Evolutionary conservation across 2,888 invertebrate genomes (phyloP).

Genomic region (Scaptodrosophila latifasciaeformis): DNA sequence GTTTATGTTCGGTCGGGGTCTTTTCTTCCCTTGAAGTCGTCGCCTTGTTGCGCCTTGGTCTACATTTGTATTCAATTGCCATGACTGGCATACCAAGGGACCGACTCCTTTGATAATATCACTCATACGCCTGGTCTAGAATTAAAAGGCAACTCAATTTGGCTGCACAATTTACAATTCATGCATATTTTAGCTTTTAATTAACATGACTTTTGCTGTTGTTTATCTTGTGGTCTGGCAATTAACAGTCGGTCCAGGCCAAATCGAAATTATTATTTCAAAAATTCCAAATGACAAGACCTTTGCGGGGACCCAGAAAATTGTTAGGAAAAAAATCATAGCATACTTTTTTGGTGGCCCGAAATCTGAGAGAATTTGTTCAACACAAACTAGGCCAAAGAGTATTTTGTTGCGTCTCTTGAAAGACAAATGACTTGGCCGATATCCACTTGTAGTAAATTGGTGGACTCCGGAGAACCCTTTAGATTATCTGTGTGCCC

Average conservation of each 20-base stretch:
- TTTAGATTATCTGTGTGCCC: too few relatives aligned
- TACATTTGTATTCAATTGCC: slow-evolving; percentile 6
- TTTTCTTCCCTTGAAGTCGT: background rate
- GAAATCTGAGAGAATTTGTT: too few relatives aligned
- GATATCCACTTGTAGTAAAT: too few relatives aligned
- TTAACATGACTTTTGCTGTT: slow-evolving; percentile 14
- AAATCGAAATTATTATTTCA: too few relatives aligned
- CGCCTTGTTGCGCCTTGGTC: background rate
- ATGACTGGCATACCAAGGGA: too few relatives aligned
- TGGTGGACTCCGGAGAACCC: too few relatives aligned
- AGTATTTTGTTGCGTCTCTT: too few relatives aligned
- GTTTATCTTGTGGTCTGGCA: slow-evolving; percentile 15
- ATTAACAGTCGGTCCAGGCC: slow-evolving; percentile 7
- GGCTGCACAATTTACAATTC: slow-evolving; percentile 14
- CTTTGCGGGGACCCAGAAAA: background rate
- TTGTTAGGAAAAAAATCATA: background rate
- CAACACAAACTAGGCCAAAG: background rate
- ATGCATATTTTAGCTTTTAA: slow-evolving; percentile 22
- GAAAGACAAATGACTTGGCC: slow-evolving; percentile 3
- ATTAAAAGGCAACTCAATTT: background rate
- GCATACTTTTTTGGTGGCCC: slow-evolving; percentile 2
- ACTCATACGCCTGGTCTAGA: slow-evolving; percentile 1
- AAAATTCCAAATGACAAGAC: background rate
- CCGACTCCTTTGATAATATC: background rate
- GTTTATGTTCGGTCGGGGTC: too few relatives aligned